phyloP scores from a whole-genome alignment of 2,888 invertebrate species.

The Charanyca ferruginea region DNA sequence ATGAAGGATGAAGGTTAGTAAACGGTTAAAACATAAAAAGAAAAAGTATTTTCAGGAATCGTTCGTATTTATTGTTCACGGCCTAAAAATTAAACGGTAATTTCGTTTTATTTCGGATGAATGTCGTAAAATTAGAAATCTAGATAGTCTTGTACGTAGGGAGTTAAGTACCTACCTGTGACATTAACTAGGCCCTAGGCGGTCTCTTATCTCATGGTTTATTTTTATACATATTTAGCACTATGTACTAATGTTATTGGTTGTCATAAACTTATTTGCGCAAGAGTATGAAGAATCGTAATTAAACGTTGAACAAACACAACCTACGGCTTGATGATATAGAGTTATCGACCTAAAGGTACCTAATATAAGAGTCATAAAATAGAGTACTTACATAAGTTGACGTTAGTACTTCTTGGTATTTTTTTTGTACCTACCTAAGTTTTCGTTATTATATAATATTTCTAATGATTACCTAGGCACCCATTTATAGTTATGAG shows the following conservation, averaged over 20 bases:
- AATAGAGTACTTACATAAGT: background rate
- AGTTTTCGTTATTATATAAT: no score
- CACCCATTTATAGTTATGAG: no score
- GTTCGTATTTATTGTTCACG: background rate
- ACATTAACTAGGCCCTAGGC: background rate
- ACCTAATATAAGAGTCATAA: background rate
- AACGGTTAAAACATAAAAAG: no score
- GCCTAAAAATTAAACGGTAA: background rate
- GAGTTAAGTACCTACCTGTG: background rate
- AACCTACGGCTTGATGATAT: no score
- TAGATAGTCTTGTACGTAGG: background rate
- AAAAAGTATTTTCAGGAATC: background rate
- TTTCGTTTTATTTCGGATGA: constrained; percentile 2
- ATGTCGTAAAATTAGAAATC: constrained; percentile 25
- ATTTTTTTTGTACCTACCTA: no score
- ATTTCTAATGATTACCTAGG: no score
- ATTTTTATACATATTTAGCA: constrained; percentile 12
- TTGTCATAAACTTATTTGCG: constrained; percentile 44
- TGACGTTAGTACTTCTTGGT: background rate
- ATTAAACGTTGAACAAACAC: constrained; percentile 11
- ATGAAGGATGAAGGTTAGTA: no score
- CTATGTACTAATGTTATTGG: constrained; percentile 4
- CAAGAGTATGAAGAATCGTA: constrained; percentile 7
- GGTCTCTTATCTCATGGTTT: constrained; percentile 30
- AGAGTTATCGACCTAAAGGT: background rate